Evolutionary conservation across 2,797 vertebrate species (phyloP).

Genomic region (Myotis planiceps): DNA sequence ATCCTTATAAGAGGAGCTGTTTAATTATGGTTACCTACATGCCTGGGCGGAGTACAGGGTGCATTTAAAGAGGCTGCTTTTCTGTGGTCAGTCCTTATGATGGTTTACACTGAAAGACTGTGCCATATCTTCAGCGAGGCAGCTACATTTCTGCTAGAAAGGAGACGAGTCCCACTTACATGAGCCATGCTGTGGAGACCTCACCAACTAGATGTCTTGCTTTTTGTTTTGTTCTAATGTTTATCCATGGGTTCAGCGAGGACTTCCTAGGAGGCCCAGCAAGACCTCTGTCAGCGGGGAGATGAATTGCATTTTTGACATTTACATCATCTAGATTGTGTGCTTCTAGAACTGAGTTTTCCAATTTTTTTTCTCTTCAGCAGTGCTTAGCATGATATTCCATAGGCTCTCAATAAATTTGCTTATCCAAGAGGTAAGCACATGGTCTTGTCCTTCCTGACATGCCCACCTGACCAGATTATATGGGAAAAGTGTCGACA

Average conservation of each 20-base stretch:
- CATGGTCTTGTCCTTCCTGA: background rate
- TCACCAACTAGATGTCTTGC: background rate
- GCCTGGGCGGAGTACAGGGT: background rate
- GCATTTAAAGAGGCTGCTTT: background rate
- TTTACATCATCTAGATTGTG: background rate
- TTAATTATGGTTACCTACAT: background rate
- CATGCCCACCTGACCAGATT: background rate
- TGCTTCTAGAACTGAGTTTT: background rate
- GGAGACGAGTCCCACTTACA: background rate
- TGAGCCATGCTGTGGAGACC: background rate
- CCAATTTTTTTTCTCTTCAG: background rate
- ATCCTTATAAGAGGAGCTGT: background rate
- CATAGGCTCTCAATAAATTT: background rate
- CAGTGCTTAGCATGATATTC: background rate
- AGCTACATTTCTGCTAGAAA: background rate
- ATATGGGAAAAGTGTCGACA: background rate
- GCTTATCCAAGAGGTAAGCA: background rate
- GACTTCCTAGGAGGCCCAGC: background rate
- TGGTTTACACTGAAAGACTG: background rate
- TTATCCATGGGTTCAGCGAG: background rate
- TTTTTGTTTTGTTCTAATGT: slow-evolving; percentile 30
- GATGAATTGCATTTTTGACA: background rate
- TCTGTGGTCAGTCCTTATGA: background rate
- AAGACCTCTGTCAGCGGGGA: background rate
- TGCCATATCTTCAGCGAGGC: background rate